These are phyloP conservation scores for Cherax quadricarinatus DNA, from an alignment of 1,140 invertebrate species.

Conservation along the genomic window DNA sequence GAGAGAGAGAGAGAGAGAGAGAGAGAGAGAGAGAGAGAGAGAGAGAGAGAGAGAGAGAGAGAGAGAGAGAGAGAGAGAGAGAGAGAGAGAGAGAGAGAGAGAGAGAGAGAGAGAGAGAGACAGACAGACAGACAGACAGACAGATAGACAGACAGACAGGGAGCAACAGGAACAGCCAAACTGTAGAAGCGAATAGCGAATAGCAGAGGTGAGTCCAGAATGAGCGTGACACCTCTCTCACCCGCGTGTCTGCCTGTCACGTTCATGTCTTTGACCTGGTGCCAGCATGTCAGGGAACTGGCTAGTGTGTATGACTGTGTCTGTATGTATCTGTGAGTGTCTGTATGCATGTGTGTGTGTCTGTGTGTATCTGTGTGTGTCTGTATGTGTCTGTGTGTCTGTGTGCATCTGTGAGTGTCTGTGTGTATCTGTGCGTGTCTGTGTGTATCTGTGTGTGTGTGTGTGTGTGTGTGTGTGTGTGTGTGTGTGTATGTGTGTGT, in stretches of 20 bases:
- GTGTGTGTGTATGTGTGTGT: too few relatives aligned
- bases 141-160: too few relatives aligned
- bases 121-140: neutral
- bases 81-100: constrained; percentile 3
- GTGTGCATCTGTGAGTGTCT: too few relatives aligned
- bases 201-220: neutral
- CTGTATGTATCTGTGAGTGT: too few relatives aligned
- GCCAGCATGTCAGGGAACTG: too few relatives aligned
- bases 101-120: neutral
- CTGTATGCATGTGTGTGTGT: too few relatives aligned
- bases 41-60: constrained; percentile 8
- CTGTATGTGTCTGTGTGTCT: too few relatives aligned
- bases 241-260: neutral
- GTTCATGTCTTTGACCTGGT: neutral
- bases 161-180: neutral
- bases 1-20: constrained; percentile 3
- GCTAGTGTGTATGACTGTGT: too few relatives aligned
- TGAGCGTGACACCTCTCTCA: neutral
- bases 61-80: neutral
- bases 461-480: too few relatives aligned
- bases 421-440: too few relatives aligned
- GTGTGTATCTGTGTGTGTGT: too few relatives aligned
- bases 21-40: constrained; percentile 12
- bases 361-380: too few relatives aligned
- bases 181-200: neutral